These are phyloP conservation scores for Nomada fabriciana DNA, from an alignment of 2,888 invertebrate species.

Conservation along the genomic window DNA sequence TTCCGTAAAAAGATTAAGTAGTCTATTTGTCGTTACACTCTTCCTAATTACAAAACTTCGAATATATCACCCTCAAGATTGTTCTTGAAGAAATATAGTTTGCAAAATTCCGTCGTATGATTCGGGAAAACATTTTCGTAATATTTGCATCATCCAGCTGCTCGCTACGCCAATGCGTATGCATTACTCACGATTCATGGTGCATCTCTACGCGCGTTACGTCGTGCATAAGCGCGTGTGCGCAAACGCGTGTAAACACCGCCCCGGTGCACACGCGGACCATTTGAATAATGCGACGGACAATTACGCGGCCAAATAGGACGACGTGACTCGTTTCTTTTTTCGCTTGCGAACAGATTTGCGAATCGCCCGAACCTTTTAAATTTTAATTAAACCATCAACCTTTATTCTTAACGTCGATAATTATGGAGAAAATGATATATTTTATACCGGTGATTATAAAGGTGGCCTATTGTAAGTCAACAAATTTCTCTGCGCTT, in stretches of 20 bases:
- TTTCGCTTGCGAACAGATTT: slow-evolving; percentile 40
- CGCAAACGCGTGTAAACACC: slow-evolving; percentile 70
- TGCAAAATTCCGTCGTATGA: neutral
- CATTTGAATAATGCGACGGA: slow-evolving; percentile 74
- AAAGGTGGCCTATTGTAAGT: too few species aligned
- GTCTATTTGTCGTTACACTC: too few species aligned
- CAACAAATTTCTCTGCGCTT: too few species aligned
- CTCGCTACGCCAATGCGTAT: slow-evolving; percentile 46
- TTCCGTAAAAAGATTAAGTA: too few species aligned
- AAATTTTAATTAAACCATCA: neutral
- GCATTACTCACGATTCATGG: slow-evolving; percentile 62
- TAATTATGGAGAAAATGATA: neutral
- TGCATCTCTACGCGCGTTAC: slow-evolving; percentile 51
- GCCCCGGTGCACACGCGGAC: slow-evolving; percentile 67
- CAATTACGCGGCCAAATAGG: slow-evolving; percentile 71
- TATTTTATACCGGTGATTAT: too few species aligned
- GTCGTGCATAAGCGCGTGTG: slow-evolving; percentile 60
- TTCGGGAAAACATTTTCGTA: neutral
- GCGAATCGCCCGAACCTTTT: slow-evolving; percentile 9
- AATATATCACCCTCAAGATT: neutral
- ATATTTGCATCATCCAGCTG: neutral
- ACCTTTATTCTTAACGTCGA: neutral
- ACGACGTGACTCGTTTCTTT: slow-evolving; percentile 68
- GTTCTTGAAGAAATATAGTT: neutral
- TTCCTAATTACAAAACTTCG: too few species aligned